Percentiles rank a stretch among this genome's conserved stretches.
These are phyloP conservation scores for Cinclus cinclus DNA, from an alignment of 2,113 vertebrate species.

Conservation along the genomic window DNA sequence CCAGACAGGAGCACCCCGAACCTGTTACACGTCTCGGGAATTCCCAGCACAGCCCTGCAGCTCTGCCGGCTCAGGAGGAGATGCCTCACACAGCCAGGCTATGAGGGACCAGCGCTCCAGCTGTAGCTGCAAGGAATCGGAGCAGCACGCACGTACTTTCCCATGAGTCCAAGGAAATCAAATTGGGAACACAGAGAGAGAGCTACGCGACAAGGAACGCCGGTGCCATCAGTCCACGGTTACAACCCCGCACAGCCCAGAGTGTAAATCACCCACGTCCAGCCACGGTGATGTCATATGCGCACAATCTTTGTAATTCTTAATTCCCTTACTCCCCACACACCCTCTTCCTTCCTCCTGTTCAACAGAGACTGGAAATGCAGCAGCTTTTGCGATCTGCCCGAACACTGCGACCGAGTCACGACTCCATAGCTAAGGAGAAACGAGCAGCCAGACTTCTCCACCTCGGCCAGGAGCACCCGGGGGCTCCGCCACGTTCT, in stretches of 20 bases:
- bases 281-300: slow-evolving; percentile 11
- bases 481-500: not conserved
- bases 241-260: not conserved
- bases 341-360: slow-evolving; percentile 58
- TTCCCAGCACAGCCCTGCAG: not conserved
- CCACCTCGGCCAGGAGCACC: not conserved
- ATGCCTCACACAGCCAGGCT: not conserved
- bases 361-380: not conserved
- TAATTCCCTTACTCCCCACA: slow-evolving; percentile 18
- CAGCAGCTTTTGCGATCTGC: not conserved
- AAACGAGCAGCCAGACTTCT: not conserved
- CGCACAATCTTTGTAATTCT: slow-evolving; percentile 3
- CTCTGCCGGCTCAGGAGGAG: not conserved
- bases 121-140: not conserved
- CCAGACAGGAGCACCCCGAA: not conserved
- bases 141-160: not conserved
- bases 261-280: not conserved
- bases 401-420: not conserved
- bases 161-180: not conserved
- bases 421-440: not conserved
- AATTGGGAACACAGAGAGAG: accelerated
- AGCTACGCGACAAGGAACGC: not conserved
- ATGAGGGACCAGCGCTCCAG: not conserved
- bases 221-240: not conserved
- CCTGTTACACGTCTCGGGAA: not conserved